phyloP scores from a whole-genome alignment of 2,888 invertebrate genomes.

The Candidula unifasciata region DNA sequence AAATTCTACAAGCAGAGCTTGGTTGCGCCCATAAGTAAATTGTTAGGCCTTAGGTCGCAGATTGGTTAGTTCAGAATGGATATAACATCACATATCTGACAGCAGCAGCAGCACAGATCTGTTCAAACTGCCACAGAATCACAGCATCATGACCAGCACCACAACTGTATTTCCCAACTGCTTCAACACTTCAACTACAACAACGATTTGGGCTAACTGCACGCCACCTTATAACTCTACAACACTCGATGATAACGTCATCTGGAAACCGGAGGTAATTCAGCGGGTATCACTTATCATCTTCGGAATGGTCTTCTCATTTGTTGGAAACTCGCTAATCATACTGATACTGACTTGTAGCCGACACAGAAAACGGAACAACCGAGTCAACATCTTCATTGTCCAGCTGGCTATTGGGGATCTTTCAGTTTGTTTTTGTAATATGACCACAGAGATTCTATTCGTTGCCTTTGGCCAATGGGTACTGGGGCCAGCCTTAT shows the following conservation, averaged over 20 bases:
- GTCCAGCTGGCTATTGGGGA: slow-evolving; percentile 79
- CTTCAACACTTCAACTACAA: background rate
- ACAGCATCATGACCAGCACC: slow-evolving; percentile 7
- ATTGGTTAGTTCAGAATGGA: no score
- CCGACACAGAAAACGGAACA: slow-evolving; percentile 72
- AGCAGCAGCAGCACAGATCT: background rate
- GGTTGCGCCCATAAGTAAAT: no score
- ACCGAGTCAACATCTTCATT: slow-evolving; percentile 79
- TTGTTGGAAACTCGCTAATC: slow-evolving; percentile 77
- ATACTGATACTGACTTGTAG: slow-evolving; percentile 77
- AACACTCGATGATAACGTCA: slow-evolving; percentile 50
- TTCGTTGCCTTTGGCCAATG: slow-evolving; percentile 78
- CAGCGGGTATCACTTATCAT: slow-evolving; percentile 77
- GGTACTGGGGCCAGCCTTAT: slow-evolving; percentile 77
- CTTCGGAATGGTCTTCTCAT: slow-evolving; percentile 76
- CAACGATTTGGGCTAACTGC: background rate
- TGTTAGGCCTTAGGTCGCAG: no score
- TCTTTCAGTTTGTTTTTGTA: slow-evolving; percentile 77
- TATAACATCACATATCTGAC: no score
- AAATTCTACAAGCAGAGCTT: background rate
- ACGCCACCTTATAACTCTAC: background rate
- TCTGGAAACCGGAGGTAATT: slow-evolving; percentile 77
- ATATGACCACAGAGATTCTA: slow-evolving; percentile 79
- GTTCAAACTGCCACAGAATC: background rate
- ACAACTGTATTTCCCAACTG: slow-evolving; percentile 1